phyloP scores from a whole-genome alignment of 2,888 invertebrate species.

The Sclerodermus sp. region DNA sequence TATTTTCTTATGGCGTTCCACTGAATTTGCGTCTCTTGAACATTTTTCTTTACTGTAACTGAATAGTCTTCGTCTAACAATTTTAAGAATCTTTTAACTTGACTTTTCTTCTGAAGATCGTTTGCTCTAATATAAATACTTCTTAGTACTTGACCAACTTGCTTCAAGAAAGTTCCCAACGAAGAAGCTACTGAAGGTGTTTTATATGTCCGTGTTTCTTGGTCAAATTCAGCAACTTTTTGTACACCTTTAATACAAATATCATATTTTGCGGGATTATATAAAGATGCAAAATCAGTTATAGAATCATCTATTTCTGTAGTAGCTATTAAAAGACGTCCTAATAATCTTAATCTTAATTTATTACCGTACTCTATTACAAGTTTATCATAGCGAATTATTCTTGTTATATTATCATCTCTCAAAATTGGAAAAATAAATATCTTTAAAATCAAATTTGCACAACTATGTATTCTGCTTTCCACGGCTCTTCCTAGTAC shows the following conservation, averaged over 20 bases:
- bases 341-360: conserved; percentile 6
- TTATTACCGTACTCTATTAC: conserved; percentile 18
- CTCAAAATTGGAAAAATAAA: conserved; percentile 19
- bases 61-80: neutral
- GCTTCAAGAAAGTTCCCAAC: conserved; percentile 8
- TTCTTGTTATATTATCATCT: conserved; percentile 12
- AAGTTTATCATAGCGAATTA: conserved; percentile 17
- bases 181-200: conserved; percentile 4
- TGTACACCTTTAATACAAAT: conserved; percentile 4
- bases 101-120: neutral
- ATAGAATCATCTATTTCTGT: conserved; percentile 1
- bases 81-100: neutral
- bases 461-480: conserved; percentile 15
- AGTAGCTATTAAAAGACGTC: neutral
- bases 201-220: neutral
- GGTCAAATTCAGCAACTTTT: conserved; percentile 5
- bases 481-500: conserved; percentile 11
- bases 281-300: conserved; percentile 7
- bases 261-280: conserved; percentile 3
- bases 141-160: neutral
- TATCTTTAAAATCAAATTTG: conserved; percentile 10
- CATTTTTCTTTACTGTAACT: conserved; percentile 5
- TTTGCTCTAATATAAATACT: neutral
- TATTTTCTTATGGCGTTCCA: conserved; percentile 5
- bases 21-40: conserved; percentile 6